Conservation (phyloP, 1,140 invertebrate species). For the Pseudomyrmex pallidus region DNA sequence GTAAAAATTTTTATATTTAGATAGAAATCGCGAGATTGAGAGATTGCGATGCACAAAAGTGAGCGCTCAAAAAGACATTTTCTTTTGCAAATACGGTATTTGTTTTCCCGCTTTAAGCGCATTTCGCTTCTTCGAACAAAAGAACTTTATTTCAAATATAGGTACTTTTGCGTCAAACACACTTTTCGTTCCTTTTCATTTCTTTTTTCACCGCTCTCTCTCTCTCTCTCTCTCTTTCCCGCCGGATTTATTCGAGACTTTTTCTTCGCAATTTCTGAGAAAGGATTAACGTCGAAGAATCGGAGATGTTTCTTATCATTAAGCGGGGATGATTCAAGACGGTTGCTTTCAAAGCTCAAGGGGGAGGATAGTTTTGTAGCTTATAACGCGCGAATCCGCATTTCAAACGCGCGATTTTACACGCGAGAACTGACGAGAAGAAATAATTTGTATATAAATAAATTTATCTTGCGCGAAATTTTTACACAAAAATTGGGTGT, state of each 20-base stretch:
- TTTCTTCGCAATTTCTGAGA: slow-evolving; percentile 3
- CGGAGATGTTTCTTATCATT: neutral
- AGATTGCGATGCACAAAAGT: no score
- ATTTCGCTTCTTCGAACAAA: neutral
- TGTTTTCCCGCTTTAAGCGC: neutral
- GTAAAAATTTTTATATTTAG: no score
- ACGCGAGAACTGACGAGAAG: no score
- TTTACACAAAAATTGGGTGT: neutral
- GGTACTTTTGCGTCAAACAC: neutral
- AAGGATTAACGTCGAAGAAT: slow-evolving; percentile 31
- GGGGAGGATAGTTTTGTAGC: slow-evolving; percentile 10
- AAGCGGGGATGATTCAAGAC: slow-evolving; percentile 11
- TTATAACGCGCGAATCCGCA: slow-evolving; percentile 11
- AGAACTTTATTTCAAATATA: neutral
- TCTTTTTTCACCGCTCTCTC: neutral
- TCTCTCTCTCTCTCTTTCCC: neutral
- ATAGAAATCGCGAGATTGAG: no score
- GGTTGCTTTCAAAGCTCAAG: no score
- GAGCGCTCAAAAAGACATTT: neutral
- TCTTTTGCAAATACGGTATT: neutral
- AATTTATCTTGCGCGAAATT: neutral
- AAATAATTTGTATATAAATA: no score
- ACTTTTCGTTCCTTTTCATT: neutral
- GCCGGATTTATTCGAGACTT: slow-evolving; percentile 9
- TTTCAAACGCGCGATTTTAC: neutral